phyloP scores from a whole-genome alignment of 2,797 vertebrate species.

The Phrynocephalus guinanensis region DNA sequence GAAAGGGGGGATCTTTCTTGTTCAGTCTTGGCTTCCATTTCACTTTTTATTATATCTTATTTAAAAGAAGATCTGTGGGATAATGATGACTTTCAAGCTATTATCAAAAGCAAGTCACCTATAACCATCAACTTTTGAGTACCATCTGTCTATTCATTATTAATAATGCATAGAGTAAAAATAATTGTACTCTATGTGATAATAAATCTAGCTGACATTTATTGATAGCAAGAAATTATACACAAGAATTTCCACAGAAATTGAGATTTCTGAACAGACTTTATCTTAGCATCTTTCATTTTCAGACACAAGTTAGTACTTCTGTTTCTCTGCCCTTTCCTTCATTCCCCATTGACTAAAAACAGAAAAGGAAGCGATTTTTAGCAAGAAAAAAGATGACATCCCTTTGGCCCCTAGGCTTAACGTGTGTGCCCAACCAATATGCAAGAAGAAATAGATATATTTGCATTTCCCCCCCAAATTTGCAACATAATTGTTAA shows the following conservation, averaged over 20 bases:
- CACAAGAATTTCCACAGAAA: neutral
- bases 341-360: neutral
- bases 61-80: neutral
- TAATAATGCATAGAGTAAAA: neutral
- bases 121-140: neutral
- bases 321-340: no score
- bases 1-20: conserved; percentile 12
- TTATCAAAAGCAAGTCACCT: neutral
- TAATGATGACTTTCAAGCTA: conserved; percentile 30
- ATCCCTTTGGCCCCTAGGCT: no score
- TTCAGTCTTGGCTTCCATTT: conserved; percentile 20
- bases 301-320: neutral
- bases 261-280: neutral
- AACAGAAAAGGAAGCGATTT: neutral
- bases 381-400: neutral
- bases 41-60: conserved; percentile 1
- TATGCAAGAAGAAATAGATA: neutral
- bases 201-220: neutral
- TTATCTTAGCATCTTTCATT: neutral
- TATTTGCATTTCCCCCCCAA: neutral
- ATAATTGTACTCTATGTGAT: neutral
- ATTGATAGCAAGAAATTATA: neutral
- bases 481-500: neutral
- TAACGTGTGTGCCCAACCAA: neutral
- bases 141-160: neutral